A percentile compares a stretch with the other conserved stretches of the same genome.
These are phyloP conservation scores for Hipposideros armiger DNA, from an alignment of 2,113 vertebrate genomes.

Conservation along the genomic window DNA sequence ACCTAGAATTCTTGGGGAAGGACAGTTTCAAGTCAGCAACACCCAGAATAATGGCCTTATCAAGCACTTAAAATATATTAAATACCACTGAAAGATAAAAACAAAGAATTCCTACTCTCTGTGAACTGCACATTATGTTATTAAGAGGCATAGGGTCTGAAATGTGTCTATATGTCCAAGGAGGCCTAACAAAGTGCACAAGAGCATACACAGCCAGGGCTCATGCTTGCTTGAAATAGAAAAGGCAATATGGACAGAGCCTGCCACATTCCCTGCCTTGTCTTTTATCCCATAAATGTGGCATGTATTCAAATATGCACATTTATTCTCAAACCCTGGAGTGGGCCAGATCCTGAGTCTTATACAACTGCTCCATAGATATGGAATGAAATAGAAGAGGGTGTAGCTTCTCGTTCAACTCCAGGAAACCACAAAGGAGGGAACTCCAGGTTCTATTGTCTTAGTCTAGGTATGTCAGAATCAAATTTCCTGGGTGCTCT, in stretches of 20 bases:
- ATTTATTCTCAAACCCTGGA: background rate
- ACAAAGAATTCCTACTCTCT: background rate
- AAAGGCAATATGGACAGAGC: conserved; percentile 28
- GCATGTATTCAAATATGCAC: background rate
- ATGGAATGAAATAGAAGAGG: background rate
- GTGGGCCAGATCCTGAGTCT: background rate
- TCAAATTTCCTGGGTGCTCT: background rate
- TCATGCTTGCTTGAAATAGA: background rate
- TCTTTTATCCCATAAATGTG: background rate
- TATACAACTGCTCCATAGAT: background rate
- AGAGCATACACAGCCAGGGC: background rate
- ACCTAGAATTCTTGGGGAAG: background rate
- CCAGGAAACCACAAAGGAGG: background rate
- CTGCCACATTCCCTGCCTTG: background rate
- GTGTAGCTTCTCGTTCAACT: background rate
- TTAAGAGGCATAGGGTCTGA: background rate
- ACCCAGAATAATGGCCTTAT: background rate
- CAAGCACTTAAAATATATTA: conserved; percentile 22
- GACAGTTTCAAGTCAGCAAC: conserved; percentile 6
- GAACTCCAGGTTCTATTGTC: background rate
- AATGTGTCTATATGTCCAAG: conserved; percentile 16
- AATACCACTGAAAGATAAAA: background rate
- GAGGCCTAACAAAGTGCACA: background rate
- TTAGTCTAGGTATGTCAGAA: conserved; percentile 22
- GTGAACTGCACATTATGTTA: conserved; percentile 27